These are phyloP conservation scores for Drosophila persimilis DNA, from an alignment of 1,140 invertebrate genomes.

Conservation along the genomic window DNA sequence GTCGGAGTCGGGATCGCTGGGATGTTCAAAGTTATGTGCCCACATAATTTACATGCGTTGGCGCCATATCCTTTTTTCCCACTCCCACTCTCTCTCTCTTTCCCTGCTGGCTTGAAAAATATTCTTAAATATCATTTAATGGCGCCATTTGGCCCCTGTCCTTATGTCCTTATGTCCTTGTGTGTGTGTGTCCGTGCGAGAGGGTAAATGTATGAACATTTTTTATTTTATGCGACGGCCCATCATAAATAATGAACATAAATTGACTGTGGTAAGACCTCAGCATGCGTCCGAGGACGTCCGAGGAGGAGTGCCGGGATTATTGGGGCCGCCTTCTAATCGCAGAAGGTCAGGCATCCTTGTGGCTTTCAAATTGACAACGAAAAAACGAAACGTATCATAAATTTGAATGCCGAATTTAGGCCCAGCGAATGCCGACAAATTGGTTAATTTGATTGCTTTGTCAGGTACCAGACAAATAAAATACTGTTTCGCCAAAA, in stretches of 20 bases:
- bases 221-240: constrained; percentile 50
- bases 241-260: constrained; percentile 66
- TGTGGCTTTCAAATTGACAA: constrained; percentile 20
- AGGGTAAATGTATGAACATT: constrained; percentile 34
- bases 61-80: background rate
- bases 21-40: constrained; percentile 39
- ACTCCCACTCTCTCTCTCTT: background rate
- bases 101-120: constrained; percentile 38
- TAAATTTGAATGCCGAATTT: constrained; percentile 51
- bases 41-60: constrained; percentile 57
- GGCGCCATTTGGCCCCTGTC: constrained; percentile 34
- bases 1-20: background rate
- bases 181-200: constrained; percentile 3
- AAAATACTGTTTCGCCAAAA: constrained; percentile 9
- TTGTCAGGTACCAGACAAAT: constrained; percentile 29
- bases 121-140: constrained; percentile 52
- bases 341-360: constrained; percentile 33
- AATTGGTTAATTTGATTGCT: constrained; percentile 64
- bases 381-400: constrained; percentile 3
- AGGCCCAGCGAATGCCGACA: constrained; percentile 20
- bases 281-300: constrained; percentile 10
- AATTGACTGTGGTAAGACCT: constrained; percentile 46
- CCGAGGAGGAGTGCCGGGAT: constrained; percentile 8
- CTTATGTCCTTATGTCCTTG: background rate
- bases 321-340: constrained; percentile 44